A percentile compares a stretch with the other conserved stretches of the same genome.
Evolutionary conservation across 2,888 invertebrate genomes (phyloP).

Genomic region (Sphaerophoria taeniata): DNA sequence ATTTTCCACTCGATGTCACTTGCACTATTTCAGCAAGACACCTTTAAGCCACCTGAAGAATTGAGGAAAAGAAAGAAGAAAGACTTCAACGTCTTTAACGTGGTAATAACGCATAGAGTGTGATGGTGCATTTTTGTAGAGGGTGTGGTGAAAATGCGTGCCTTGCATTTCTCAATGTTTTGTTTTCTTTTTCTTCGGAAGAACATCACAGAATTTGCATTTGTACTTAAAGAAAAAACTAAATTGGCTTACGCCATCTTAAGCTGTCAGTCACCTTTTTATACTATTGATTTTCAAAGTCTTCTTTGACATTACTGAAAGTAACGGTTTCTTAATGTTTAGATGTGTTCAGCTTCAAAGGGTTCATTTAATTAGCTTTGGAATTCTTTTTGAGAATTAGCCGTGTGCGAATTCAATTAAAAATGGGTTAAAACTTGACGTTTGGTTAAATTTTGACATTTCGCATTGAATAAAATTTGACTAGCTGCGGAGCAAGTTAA

Average conservation of each 20-base stretch:
- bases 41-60: conserved; percentile 11
- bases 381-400: conserved; percentile 49
- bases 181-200: conserved; percentile 1
- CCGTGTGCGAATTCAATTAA: conserved; percentile 34
- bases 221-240: conserved; percentile 17
- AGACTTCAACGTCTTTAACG: not conserved
- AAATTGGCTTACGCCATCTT: not conserved
- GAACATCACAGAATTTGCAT: conserved; percentile 20
- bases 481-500: too few relatives aligned
- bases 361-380: conserved; percentile 56
- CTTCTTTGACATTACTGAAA: conserved; percentile 14
- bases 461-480: too few relatives aligned
- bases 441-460: too few relatives aligned
- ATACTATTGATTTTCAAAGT: conserved; percentile 13
- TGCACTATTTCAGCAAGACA: conserved; percentile 9
- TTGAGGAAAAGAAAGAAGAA: conserved; percentile 16
- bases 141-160: conserved; percentile 51
- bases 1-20: conserved; percentile 34
- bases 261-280: conserved; percentile 33
- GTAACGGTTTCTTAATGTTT: conserved; percentile 1
- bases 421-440: not conserved
- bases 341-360: conserved; percentile 47
- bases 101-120: too few relatives aligned
- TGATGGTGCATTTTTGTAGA: conserved; percentile 35
- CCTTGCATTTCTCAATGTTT: conserved; percentile 21